Conservation (phyloP, 2,797 vertebrate species). For the Melanotaenia nigrans region DNA sequence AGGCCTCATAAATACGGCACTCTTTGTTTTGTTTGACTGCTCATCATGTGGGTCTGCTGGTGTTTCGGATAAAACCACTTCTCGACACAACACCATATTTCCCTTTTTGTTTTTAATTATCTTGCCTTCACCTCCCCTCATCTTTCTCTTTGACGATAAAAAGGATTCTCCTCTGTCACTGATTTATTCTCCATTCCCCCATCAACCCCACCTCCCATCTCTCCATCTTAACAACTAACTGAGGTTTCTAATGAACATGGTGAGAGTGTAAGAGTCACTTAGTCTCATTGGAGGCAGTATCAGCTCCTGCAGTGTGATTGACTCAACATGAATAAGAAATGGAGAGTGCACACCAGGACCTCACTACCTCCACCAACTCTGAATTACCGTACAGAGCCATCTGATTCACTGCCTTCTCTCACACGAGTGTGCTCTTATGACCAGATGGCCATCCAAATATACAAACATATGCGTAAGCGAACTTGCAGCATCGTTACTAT, state of each 20-base stretch:
- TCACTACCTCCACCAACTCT: slow-evolving; percentile 35
- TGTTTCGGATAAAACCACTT: slow-evolving; percentile 12
- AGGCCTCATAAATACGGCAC: slow-evolving; percentile 8
- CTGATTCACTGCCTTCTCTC: slow-evolving; percentile 52
- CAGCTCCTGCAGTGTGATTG: slow-evolving; percentile 37
- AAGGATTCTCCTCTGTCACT: slow-evolving; percentile 22
- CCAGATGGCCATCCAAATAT: slow-evolving; percentile 69
- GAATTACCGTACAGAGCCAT: slow-evolving; percentile 37
- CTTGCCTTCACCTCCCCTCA: slow-evolving; percentile 16
- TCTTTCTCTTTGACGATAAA: slow-evolving; percentile 54
- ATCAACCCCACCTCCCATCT: slow-evolving; percentile 14
- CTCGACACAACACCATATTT: background rate
- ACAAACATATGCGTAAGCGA: slow-evolving; percentile 52
- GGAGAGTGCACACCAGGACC: slow-evolving; percentile 16
- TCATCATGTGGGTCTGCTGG: slow-evolving; percentile 29
- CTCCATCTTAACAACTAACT: slow-evolving; percentile 22
- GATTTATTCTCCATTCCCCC: slow-evolving; percentile 37
- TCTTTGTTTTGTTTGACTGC: slow-evolving; percentile 42
- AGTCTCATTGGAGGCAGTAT: slow-evolving; percentile 39
- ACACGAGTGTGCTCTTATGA: slow-evolving; percentile 23
- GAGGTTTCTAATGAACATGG: slow-evolving; percentile 39
- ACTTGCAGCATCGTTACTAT: slow-evolving; percentile 53
- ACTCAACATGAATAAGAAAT: slow-evolving; percentile 54
- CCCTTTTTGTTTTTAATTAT: slow-evolving; percentile 4
- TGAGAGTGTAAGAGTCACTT: slow-evolving; percentile 29